Percentiles rank a stretch among this genome's conserved stretches.
Conservation (phyloP, 2,797 vertebrate genomes). For the Passerculus sandwichensis region DNA sequence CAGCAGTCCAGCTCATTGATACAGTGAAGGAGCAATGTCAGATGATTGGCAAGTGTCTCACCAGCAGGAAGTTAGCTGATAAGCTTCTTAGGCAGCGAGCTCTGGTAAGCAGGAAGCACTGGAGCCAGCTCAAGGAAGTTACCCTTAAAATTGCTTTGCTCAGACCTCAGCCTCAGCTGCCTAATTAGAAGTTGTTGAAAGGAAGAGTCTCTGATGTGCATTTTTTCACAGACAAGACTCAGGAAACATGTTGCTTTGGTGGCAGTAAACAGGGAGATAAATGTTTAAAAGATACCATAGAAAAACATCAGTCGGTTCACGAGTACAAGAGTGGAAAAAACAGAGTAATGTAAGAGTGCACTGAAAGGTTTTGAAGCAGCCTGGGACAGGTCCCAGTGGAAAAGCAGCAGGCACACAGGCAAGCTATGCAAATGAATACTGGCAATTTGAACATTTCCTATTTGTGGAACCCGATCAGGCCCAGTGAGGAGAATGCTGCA, state of each 20-base stretch:
- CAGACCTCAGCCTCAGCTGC: conserved; percentile 40
- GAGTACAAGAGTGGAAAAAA: neutral
- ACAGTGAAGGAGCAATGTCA: conserved; percentile 42
- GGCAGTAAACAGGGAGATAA: conserved; percentile 45
- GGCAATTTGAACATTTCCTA: conserved; percentile 42
- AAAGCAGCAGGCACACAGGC: neutral
- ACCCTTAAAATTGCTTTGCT: conserved; percentile 65
- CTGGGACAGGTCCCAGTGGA: conserved; percentile 8
- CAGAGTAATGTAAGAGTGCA: conserved; percentile 8
- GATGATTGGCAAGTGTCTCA: conserved; percentile 61
- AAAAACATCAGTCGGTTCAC: neutral
- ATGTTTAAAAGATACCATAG: conserved; percentile 56
- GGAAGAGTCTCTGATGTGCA: conserved; percentile 48
- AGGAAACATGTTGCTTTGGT: conserved; percentile 42
- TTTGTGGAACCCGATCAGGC: conserved; percentile 27
- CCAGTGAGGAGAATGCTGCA: neutral
- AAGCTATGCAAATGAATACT: conserved; percentile 27
- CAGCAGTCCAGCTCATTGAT: conserved; percentile 51
- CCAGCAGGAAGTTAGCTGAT: conserved; percentile 68
- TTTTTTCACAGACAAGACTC: conserved; percentile 51
- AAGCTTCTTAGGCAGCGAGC: conserved; percentile 67
- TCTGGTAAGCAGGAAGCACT: conserved; percentile 60
- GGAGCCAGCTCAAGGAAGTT: conserved; percentile 62
- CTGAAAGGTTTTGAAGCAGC: conserved; percentile 30
- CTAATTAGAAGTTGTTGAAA: conserved; percentile 67